Evolutionary conservation across 1,140 invertebrate genomes (phyloP), one percentile per base, ranked within the genome.

Genomic region (Rhopalosiphum padi): DNA sequence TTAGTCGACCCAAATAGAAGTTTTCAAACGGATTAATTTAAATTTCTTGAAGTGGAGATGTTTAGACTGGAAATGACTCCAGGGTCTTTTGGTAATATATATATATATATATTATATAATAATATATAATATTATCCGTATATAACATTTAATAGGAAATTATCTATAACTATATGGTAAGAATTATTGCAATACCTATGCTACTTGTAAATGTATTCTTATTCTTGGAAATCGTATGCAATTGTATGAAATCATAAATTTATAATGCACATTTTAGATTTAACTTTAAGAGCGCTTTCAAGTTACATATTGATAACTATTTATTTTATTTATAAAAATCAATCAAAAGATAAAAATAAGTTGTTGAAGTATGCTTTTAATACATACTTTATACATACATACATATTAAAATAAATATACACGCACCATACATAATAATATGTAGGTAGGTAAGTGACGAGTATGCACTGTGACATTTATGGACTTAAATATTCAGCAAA

Each of bases 11-110:
- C 1, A 53, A 55, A 41, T 55, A 89, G 35, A 89, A 89, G 51
- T 89, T 89, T 89, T 89, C 51, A 55, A 37, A 55, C 35, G 51
- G 48, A 89, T 89, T 55, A 89, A 89, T 21, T 89, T 55, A 25
- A 25, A 53, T 89, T 89, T 51, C 86, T 21, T 46, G 15, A 21
- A 48, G 30, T 46, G n/a, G n/a, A n/a, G 46, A 88, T 48, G 30
- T 88, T n/a, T 89, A 22, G 9, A 35, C 46, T 89, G 43, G n/a
- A 89, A 53, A 89, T 37, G 87, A 88, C 51, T 88, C 4, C 87
- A 35, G 46, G n/a, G 46, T 11, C 46, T 55, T 55, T 55, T 41
- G 88, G 35, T 37, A 89, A 51, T 87, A 30, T 46, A 48, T 15
- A n/a, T 48, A 46, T 37, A 2, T 2, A 87, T 35, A 46, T 46